These are phyloP conservation scores for Zalophus californianus DNA, from an alignment of 2,797 vertebrate genomes.

Conservation along the genomic window DNA sequence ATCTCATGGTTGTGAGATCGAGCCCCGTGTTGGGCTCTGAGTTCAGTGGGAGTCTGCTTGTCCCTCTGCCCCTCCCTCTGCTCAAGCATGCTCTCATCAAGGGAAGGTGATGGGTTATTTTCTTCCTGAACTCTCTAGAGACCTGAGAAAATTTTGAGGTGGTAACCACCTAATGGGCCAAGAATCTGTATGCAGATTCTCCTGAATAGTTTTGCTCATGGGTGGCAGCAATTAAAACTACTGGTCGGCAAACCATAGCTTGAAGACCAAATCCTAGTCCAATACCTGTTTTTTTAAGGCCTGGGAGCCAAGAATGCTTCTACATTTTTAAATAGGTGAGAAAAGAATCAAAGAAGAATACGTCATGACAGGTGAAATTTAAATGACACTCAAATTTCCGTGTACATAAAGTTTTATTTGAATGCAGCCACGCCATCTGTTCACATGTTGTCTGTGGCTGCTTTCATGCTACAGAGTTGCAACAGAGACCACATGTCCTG, in stretches of 20 bases:
- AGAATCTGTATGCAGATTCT: neutral
- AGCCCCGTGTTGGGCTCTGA: too few species aligned
- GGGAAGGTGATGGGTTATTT: neutral
- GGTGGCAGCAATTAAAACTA: neutral
- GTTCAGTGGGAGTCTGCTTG: too few species aligned
- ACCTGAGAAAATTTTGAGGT: neutral
- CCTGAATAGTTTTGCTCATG: neutral
- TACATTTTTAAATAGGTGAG: neutral
- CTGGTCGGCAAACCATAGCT: neutral
- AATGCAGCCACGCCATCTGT: neutral
- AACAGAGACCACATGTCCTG: neutral
- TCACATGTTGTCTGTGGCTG: neutral
- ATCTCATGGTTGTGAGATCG: too few species aligned
- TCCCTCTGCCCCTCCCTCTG: too few species aligned
- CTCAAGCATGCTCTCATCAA: neutral
- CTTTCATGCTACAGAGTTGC: neutral
- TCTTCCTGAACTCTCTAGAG: neutral
- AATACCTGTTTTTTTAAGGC: neutral
- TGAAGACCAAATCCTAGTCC: neutral
- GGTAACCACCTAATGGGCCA: neutral
- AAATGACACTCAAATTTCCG: conserved; percentile 20
- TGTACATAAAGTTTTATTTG: neutral
- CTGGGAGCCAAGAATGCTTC: neutral
- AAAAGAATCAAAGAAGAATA: neutral
- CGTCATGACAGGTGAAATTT: neutral